Percentiles rank a stretch among this genome's conserved stretches.
Conservation (phyloP, 2,113 vertebrate species). For the Edolisoma coerulescens region DNA sequence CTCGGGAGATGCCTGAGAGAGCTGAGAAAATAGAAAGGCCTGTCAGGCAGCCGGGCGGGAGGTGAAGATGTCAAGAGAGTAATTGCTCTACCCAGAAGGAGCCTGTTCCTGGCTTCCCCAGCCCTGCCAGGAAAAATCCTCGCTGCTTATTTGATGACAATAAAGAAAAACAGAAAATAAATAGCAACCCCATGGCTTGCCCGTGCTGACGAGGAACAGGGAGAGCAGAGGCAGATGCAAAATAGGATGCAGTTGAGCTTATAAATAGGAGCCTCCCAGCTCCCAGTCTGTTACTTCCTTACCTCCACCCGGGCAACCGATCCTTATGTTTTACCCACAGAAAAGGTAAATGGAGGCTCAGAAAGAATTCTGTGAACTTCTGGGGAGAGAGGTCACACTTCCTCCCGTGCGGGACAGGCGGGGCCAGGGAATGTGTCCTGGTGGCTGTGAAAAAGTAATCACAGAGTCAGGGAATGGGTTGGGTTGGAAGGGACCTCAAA, state of each 20-base stretch:
- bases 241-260: conserved; percentile 20
- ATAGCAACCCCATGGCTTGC: neutral
- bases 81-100: conserved; percentile 64
- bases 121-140: conserved; percentile 49
- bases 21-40: conserved; percentile 26
- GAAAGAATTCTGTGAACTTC: neutral
- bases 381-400: neutral
- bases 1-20: conserved; percentile 10
- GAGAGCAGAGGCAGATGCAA: conserved; percentile 54
- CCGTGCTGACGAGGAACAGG: neutral
- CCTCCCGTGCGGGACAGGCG: neutral
- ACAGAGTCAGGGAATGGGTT: neutral
- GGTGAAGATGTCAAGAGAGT: conserved; percentile 46
- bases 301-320: neutral
- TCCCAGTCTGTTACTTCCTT: neutral
- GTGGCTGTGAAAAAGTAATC: neutral
- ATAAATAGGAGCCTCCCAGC: conserved; percentile 49
- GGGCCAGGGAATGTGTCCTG: neutral
- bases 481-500: neutral
- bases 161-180: neutral
- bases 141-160: neutral
- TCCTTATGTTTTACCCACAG: neutral
- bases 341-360: neutral
- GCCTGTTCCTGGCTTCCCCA: conserved; percentile 17
- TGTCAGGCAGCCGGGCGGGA: neutral